Base-by-base conservation (phyloP, 2,888 invertebrate genomes). In the Eilema sororculum region DNA sequence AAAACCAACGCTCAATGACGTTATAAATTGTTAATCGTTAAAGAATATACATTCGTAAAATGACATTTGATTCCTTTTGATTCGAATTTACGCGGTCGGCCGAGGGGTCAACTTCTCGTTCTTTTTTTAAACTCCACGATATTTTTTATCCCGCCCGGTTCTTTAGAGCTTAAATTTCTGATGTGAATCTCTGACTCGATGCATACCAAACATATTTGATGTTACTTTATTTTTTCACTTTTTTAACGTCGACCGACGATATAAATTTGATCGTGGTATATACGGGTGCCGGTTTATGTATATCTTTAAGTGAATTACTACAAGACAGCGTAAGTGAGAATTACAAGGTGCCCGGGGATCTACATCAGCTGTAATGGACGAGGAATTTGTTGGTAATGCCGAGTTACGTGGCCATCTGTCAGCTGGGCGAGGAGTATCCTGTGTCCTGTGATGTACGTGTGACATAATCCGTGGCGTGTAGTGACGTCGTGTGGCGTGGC, bases 181-280 rank as follows among this genome's bases (percentile, higher is more conserved):
- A 95, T 95, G 91, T 91, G 93, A 76, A 95, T 94, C 94, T 91
- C 89, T 84, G 87, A 89, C 88, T 86, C 89, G 90, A 89, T 87
- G 94, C 95, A 95, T 95, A 92, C 95, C 95, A 88, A 89, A 90
- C 95, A 95, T 95, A 91, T 93, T 95, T 93, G 93, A 93, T 91
- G 89, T 90, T 91, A 86, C 89, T 92, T 88, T 87, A 88, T 89
- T 86, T 87, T 85, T 89, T 90, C 69, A 75, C 74, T 82, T 90
- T 90, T 90, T 87, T 84, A 83, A 82, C 81, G 75, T 83, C 84
- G 84, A 73, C 78, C 83, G 77, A 78, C 84, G 87, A 89, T 90
- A 92, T 93, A 93, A 92, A 91, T 90, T 90, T 89, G 91, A 91
- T 87, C 87, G 88, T 84, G 86, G 84, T 86, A 80, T 83, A 84